These are phyloP conservation scores for Pteronura brasiliensis DNA, from an alignment of 2,113 vertebrate genomes.

Conservation along the genomic window DNA sequence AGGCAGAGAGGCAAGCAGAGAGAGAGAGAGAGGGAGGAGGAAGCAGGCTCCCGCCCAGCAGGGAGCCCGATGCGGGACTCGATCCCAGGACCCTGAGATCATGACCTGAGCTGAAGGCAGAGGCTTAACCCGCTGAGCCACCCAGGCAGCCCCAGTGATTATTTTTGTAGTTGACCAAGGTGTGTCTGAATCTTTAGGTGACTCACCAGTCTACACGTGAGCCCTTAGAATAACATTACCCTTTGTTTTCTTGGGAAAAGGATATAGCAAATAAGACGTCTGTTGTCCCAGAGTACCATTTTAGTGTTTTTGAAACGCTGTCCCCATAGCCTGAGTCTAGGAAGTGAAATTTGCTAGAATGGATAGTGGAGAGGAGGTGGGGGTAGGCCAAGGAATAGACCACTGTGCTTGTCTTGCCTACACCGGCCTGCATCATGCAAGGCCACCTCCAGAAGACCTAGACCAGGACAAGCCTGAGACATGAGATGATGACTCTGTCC, in stretches of 20 bases:
- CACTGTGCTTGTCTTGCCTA: neutral
- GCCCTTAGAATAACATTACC: neutral
- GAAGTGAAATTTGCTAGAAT: neutral
- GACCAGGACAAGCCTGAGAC: neutral
- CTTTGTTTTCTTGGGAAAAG: neutral
- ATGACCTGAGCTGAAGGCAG: no score
- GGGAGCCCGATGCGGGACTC: no score
- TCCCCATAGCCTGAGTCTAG: neutral
- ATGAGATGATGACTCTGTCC: neutral
- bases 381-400: neutral
- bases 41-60: no score
- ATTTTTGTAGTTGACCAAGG: neutral
- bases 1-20: no score
- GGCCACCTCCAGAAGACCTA: neutral
- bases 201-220: neutral
- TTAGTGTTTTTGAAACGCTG: slow-evolving; percentile 5
- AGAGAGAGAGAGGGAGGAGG: no score
- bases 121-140: no score
- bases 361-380: neutral
- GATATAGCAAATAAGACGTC: neutral
- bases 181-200: neutral
- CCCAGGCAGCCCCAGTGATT: no score
- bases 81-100: no score
- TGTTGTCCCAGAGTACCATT: neutral
- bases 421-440: neutral